Evolutionary conservation across 2,797 vertebrate species (phyloP), one percentile per base, ranked within the genome.

Genomic region (Enoplosus armatus): DNA sequence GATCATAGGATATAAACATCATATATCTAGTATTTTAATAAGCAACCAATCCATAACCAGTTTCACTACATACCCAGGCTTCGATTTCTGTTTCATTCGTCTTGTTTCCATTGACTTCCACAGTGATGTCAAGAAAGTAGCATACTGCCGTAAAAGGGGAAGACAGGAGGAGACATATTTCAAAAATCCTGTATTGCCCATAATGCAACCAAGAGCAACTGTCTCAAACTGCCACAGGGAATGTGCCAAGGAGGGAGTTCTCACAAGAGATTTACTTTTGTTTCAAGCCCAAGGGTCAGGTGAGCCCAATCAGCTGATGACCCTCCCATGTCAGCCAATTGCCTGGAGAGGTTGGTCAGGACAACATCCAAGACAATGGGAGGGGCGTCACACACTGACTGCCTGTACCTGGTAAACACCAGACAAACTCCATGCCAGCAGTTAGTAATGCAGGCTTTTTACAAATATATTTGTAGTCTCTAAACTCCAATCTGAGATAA

Each of bases 61-160:
- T 45, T 66, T 71, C 1, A 6, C 7, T 37, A 85, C 90, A 7
- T 89, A 95, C 94, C 94, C 87, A 91, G 50, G 2, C 18, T 4
- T 0, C 18, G 54, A 95, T 79, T 22, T 89, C 60, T 3, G 79
- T 50, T 54, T 87, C 74, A 53, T 75, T 70, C 50, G 37, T 82
- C 4, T 0, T 4, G 8, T 29, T 5, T 47, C 58, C 88, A 51
- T 2, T 77, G 43, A 84, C 68, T 9, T 83, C 22, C 61, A 95
- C 88, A 31, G 53, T 41, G 53, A 95, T 29, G 0, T 77, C 63
- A 56, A 95, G 39, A 81, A 83, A 86, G 82, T 94, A 95, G 70
- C 47, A 68, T 2, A 66, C 90, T 86, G 50, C 72, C 63, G 16
- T 29, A 59, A 75, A 43, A 45, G 79, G 14, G 5, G 66, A 37